Evolutionary conservation across 2,113 vertebrate genomes (phyloP), one percentile per base, ranked within the genome.

Genomic region (Dendrocopos noguchii): DNA sequence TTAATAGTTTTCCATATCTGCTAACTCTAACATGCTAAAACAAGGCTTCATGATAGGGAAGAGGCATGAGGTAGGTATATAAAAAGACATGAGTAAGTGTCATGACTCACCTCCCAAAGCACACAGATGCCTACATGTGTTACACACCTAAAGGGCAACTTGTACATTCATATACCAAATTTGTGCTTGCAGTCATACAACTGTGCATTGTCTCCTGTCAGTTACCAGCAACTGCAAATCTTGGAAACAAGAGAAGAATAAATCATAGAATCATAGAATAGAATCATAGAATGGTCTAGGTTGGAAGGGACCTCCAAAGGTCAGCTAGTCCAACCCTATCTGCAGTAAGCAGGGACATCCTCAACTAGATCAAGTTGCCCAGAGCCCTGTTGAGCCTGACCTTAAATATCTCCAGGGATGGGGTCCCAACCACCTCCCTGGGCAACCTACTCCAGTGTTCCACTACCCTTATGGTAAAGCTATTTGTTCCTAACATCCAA

Each of bases 61-160:
- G 50, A 88, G 14, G 66, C 80, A 93, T 84, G 90, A 70, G 50
- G 39, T 12, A 80, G 61, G 77, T 81, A 79, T 88, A 96, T 90
- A 94, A 92, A 93, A 94, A 95, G 86, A 55, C 59, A 84, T 94
- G 90, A 95, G 70, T 88, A 95, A 95, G 83, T 46, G 74, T 50
- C 39, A 50, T 95, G 95, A 95, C 88, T 95, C 95, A 93, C 11
- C n/a, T 92, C 66, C 77, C 42, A 84, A 93, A 90, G 80, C 28
- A 84, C 82, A 71, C 70, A 84, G 80, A 71, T 93, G 92, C 76
- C 90, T 93, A 64, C 82, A 53, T 50, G 90, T 91, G 72, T 86
- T 90, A 84, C 66, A 85, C 70, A 90, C 86, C 76, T 74, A 86
- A 81, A 84, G 84, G 18, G 70, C 22, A 3, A 68, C 90, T 71